Conservation (phyloP, 1,140 invertebrate species). For the Dendrolimus kikuchii region DNA sequence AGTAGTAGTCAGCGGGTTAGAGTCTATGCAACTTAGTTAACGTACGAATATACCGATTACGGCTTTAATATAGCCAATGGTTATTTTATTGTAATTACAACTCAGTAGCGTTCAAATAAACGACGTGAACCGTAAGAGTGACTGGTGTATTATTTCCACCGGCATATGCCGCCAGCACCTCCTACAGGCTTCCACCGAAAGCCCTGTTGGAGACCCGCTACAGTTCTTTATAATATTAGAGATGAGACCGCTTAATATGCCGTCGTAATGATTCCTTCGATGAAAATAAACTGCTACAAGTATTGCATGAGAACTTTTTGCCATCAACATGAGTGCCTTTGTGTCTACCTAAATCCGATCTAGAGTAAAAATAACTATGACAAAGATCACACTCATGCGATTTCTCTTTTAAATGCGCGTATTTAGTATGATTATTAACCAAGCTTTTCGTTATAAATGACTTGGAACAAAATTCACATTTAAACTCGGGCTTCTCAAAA, state of each 20-base stretch:
- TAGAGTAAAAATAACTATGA: slow-evolving; percentile 48
- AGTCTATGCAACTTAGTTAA: too few relatives aligned
- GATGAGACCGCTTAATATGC: slow-evolving; percentile 43
- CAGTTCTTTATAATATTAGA: too few relatives aligned
- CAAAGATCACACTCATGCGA: slow-evolving; percentile 52
- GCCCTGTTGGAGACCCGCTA: too few relatives aligned
- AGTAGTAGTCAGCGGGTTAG: too few relatives aligned
- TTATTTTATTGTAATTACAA: too few relatives aligned
- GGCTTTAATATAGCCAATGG: too few relatives aligned
- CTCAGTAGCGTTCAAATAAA: too few relatives aligned
- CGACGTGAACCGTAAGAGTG: too few relatives aligned
- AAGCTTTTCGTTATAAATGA: slow-evolving; percentile 46
- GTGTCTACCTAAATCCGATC: slow-evolving; percentile 42
- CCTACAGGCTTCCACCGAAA: too few relatives aligned
- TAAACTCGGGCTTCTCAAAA: slow-evolving; percentile 35
- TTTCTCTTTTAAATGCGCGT: slow-evolving; percentile 53
- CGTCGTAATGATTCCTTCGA: slow-evolving; percentile 49
- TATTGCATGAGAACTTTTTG: slow-evolving; percentile 38
- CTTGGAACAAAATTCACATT: slow-evolving; percentile 42
- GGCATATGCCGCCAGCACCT: too few relatives aligned
- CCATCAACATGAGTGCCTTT: slow-evolving; percentile 50
- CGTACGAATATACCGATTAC: too few relatives aligned
- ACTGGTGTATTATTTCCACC: too few relatives aligned
- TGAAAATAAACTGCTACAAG: slow-evolving; percentile 42
- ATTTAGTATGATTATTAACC: slow-evolving; percentile 49